Base-by-base conservation (phyloP, 1,140 invertebrate species). In the Gonatopus flavifemur region DNA sequence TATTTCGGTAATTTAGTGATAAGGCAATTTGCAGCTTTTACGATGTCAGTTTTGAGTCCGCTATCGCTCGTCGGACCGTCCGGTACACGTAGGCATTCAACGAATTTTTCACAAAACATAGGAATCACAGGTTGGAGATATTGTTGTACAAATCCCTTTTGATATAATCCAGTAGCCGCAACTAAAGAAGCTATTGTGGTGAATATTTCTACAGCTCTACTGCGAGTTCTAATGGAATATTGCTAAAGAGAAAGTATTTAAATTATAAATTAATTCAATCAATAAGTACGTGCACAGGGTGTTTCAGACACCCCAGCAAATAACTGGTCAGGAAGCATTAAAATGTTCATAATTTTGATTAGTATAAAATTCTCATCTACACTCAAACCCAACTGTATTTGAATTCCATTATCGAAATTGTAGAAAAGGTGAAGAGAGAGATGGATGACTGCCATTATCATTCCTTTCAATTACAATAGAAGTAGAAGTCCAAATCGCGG, bases 21-120 rank as follows among this genome's bases (percentile, higher is more conserved):
- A 21, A 90, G 59, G 48, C 81, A 78, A 42, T 84, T 86, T 24
- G 90, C 71, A 81, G 86, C 82, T 81, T 84, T 88, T 0, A 90
- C 76, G 24, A 90, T 83, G 64, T 90, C 86, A 18, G 85, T 88
- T 59, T 88, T 88, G 5, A 91, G 68, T 10, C 86, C 82, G 64
- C 82, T 85, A 61, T 89, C 87, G 37, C 81, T 84, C 0, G 73
- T 81, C 16, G 74, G 63, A 1, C 82, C 82, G 67, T 87, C 81
- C 32, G 83, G 81, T 25, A 81, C 78, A 50, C 80, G 74, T 10
- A 91, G 70, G 50, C 80, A 83, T 40, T 84, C 72, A 12, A 90
- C 78, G 48, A 91, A 83, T 44, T 86, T 86, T 59, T 87, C 82
- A 60, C 84, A 86, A 64, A 90, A 90, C 62, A 84, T 84, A 1